A percentile compares a stretch with the other conserved stretches of the same genome.
Evolutionary conservation across 2,797 vertebrate species (phyloP).

Genomic region (Bradypodion ventrale): DNA sequence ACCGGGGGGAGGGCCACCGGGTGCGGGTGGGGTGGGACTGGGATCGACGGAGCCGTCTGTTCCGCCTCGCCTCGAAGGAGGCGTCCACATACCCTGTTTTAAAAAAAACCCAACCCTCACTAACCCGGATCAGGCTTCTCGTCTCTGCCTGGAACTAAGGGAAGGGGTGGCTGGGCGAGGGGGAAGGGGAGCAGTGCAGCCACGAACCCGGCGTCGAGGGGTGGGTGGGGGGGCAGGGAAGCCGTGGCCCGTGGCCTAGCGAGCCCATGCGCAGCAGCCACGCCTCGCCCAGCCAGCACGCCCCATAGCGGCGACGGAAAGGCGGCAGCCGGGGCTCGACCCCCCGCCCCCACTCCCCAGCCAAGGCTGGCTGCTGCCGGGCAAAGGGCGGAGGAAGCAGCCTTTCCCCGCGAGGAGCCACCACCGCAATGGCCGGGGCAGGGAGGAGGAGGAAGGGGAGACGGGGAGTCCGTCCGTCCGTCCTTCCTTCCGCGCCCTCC

Average conservation of each 20-base stretch:
- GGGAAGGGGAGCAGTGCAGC: neutral
- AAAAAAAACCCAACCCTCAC: too few species aligned
- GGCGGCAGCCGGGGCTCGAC: too few species aligned
- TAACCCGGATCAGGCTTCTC: too few species aligned
- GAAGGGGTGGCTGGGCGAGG: neutral
- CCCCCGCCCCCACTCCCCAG: neutral
- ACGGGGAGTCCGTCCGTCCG: too few species aligned
- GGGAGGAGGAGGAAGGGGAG: neutral
- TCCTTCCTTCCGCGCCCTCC: neutral
- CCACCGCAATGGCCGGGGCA: conserved; percentile 21
- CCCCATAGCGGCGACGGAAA: neutral
- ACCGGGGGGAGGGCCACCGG: neutral
- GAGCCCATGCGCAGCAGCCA: neutral
- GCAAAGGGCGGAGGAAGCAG: neutral
- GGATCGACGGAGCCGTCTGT: neutral
- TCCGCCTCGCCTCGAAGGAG: neutral
- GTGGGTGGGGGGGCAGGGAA: neutral
- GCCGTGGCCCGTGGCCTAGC: neutral
- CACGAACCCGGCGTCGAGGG: too few species aligned
- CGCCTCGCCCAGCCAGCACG: conserved; percentile 23
- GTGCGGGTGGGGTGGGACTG: neutral
- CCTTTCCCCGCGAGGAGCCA: neutral
- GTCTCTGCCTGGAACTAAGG: neutral
- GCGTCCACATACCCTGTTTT: neutral
- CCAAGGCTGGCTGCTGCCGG: neutral